Evolutionary conservation across 2,888 invertebrate genomes (phyloP), one percentile per base, ranked within the genome.

Genomic region (Conops quadrifasciatus): DNA sequence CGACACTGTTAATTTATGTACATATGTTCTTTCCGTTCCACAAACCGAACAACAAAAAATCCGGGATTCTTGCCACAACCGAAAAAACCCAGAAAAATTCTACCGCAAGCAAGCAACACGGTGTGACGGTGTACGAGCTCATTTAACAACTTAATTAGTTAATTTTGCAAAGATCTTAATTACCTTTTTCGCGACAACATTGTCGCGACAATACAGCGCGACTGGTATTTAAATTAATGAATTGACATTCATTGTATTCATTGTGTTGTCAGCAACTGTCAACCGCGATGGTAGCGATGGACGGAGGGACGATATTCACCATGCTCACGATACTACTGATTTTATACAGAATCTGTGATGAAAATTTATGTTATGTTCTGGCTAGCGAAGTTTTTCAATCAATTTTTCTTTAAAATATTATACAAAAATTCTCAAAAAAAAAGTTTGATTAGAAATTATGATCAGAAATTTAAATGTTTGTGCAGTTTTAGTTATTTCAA

Each of bases 1-100:
- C n/a, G n/a, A n/a, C n/a, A 58, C 19, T 19, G 24, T 21, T 67
- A 67, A 67, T 67, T 67, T 67, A 67, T 58, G 67, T 7, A 67
- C 56, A 56, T 67, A 67, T 58, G 67, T 7, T 36, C 9, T 36
- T 9, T 36, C 9, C 36, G 36, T 36, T 36, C 36, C 36, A 36
- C 5, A 36, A 36, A 4, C 45, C n/a, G 36, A 28, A 19, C 67
- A 58, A 36, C 36, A 36, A 36, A 7, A 9, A 36, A 36, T 36
- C 36, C 36, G 36, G 9, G 16, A 58, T 24, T 56, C 56, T 67
- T 67, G 45, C 45, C 21, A 53, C 51, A 66, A 66, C 43, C 26
- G 43, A 62, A 43, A 3, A 43, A 59, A 59, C 45, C 21, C 43
- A 2, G 19, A 19, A 43, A n/a, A n/a, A n/a, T n/a, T n/a, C 21